phyloP scores from a whole-genome alignment of 2,888 invertebrate genomes.

The Helleia helle region DNA sequence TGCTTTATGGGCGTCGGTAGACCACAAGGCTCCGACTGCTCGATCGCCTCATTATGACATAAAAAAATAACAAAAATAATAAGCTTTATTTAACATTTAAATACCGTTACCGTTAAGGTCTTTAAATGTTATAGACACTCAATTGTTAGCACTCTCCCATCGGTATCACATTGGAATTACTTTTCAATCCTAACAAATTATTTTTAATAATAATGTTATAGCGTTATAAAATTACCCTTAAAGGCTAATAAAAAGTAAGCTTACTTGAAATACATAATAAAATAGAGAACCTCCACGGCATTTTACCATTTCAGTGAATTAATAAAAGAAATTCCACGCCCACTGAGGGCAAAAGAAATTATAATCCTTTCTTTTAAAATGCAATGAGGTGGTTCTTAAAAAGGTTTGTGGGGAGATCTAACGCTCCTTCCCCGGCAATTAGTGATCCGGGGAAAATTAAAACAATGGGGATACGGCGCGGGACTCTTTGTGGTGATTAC shows the following conservation, averaged over 20 bases:
- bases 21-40: too few species aligned
- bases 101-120: too few species aligned
- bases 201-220: background rate
- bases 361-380: slow-evolving; percentile 73
- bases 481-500: slow-evolving; percentile 26
- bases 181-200: background rate
- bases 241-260: slow-evolving; percentile 3
- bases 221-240: background rate
- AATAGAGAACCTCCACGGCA: slow-evolving; percentile 10
- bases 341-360: slow-evolving; percentile 55
- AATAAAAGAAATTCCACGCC: slow-evolving; percentile 50
- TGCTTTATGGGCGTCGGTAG: too few species aligned
- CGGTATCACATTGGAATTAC: background rate
- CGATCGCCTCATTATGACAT: too few species aligned
- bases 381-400: slow-evolving; percentile 71
- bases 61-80: too few species aligned
- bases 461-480: slow-evolving; percentile 51
- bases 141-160: background rate
- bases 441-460: slow-evolving; percentile 65
- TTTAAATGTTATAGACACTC: background rate
- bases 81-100: too few species aligned
- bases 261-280: slow-evolving; percentile 6
- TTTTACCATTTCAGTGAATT: slow-evolving; percentile 51
- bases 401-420: slow-evolving; percentile 65
- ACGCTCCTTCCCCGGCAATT: slow-evolving; percentile 61